phyloP scores from a whole-genome alignment of 2,888 invertebrate genomes.

The Scrobipalpa atriplicella region DNA sequence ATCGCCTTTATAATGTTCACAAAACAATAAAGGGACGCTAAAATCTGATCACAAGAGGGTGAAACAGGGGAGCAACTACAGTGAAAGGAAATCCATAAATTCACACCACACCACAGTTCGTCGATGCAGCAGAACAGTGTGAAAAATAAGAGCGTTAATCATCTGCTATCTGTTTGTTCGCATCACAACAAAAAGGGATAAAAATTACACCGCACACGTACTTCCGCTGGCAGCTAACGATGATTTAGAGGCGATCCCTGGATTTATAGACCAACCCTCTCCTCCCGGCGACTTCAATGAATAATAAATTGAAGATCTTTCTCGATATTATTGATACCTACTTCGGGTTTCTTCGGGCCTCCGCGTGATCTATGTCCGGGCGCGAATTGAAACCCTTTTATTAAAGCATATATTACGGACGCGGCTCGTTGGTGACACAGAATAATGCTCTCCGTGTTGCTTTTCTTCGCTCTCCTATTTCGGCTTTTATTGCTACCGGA shows the following conservation, averaged over 20 bases:
- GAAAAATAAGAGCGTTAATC: constrained; percentile 42
- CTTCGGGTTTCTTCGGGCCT: constrained; percentile 68
- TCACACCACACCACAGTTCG: constrained; percentile 17
- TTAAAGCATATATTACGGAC: constrained; percentile 81
- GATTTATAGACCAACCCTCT: constrained; percentile 71
- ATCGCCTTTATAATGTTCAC: background rate
- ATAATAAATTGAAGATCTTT: constrained; percentile 79
- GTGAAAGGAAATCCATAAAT: constrained; percentile 11
- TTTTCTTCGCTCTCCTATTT: constrained; percentile 71
- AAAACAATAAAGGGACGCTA: background rate
- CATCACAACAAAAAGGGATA: constrained; percentile 56
- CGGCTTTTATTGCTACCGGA: constrained; percentile 71
- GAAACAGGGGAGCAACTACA: background rate
- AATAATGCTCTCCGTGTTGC: constrained; percentile 79
- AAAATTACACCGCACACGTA: constrained; percentile 63
- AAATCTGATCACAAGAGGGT: background rate
- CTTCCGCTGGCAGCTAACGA: constrained; percentile 63
- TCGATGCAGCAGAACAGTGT: constrained; percentile 14
- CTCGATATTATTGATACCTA: constrained; percentile 74
- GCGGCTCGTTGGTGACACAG: constrained; percentile 77
- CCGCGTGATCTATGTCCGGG: constrained; percentile 73
- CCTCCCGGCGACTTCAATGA: constrained; percentile 73
- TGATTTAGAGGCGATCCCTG: constrained; percentile 75
- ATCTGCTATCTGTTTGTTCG: constrained; percentile 49
- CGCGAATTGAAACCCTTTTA: constrained; percentile 80